Evolutionary conservation across 2,888 invertebrate species (phyloP).

Genomic region (Tigriopus californicus): DNA sequence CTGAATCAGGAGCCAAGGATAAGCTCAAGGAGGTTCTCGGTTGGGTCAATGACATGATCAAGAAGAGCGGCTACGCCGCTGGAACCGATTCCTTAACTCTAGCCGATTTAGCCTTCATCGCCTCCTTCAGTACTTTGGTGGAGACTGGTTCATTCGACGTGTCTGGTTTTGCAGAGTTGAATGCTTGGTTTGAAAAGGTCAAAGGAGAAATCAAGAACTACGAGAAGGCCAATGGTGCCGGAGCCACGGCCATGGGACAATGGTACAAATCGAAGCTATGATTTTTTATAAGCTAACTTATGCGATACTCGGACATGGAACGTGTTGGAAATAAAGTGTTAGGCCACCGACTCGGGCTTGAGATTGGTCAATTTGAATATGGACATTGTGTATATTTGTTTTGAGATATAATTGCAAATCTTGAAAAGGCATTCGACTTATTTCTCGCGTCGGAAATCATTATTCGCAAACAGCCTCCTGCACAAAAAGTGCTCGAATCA

Average conservation of each 20-base stretch:
- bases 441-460: no score
- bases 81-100: constrained; percentile 11
- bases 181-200: constrained; percentile 9
- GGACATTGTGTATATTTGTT: no score
- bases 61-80: constrained; percentile 2
- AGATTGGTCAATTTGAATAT: no score
- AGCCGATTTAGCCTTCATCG: constrained; percentile 3
- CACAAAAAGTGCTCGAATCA: no score
- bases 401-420: no score
- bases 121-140: neutral
- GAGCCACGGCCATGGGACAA: neutral
- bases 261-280: constrained; percentile 9
- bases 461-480: no score
- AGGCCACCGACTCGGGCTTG: no score
- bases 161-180: neutral
- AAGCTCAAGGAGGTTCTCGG: constrained; percentile 8
- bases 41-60: constrained; percentile 5
- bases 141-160: neutral
- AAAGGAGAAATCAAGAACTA: constrained; percentile 8
- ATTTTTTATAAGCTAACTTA: no score
- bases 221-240: constrained; percentile 11
- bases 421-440: no score
- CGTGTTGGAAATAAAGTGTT: no score
- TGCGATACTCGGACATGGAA: no score
- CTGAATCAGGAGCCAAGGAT: neutral